These are phyloP conservation scores for Chalcis sispes DNA, from an alignment of 2,888 invertebrate species.

Conservation along the genomic window DNA sequence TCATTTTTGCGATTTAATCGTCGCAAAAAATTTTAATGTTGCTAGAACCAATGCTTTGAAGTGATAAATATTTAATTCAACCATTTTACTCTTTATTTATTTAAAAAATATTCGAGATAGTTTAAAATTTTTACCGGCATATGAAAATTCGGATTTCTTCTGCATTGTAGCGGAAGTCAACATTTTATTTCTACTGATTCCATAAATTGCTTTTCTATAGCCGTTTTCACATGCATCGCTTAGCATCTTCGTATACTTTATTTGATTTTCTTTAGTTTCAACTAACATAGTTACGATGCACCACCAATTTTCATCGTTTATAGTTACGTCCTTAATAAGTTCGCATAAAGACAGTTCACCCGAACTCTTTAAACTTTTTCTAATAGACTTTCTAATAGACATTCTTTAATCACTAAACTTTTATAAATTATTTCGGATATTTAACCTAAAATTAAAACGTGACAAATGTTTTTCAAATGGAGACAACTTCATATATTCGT, in stretches of 20 bases:
- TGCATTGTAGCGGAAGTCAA: slow-evolving; percentile 24
- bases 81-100: not conserved
- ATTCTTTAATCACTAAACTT: no score
- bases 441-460: no score
- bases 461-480: no score
- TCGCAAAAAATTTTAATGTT: no score
- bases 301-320: slow-evolving; percentile 69
- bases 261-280: slow-evolving; percentile 62
- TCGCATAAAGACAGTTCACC: slow-evolving; percentile 59
- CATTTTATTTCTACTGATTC: slow-evolving; percentile 62
- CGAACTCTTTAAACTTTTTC: not conserved
- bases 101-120: not conserved
- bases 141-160: not conserved
- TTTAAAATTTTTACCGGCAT: not conserved
- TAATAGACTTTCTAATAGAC: no score
- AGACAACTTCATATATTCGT: no score
- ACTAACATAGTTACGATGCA: slow-evolving; percentile 67
- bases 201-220: slow-evolving; percentile 62
- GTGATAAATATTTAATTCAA: no score
- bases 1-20: no score
- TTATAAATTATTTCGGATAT: no score
- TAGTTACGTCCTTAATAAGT: slow-evolving; percentile 58
- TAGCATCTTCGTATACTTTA: slow-evolving; percentile 61
- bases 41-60: no score
- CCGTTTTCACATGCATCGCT: slow-evolving; percentile 62